Base-by-base conservation (phyloP, 2,113 vertebrate species). In the Cyanocitta stelleri region DNA sequence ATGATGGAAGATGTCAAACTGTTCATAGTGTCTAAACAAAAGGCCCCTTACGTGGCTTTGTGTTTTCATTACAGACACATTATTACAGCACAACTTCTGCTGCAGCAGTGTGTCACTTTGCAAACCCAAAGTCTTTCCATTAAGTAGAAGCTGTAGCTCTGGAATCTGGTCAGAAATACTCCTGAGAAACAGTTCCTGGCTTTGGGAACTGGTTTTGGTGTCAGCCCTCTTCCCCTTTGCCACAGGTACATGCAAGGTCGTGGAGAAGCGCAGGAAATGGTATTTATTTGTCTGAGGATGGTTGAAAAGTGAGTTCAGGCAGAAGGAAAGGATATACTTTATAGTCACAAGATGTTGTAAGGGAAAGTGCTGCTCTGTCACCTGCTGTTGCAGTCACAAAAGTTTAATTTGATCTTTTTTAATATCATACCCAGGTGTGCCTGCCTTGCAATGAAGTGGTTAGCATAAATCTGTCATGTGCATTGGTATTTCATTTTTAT, bases 331-430 rank as follows among this genome's bases (percentile, higher is more conserved):
- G 43, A 20, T 17, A 0, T 39, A 39, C 21, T 61, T 92, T 30
- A 46, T 67, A 41, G 33, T 49, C 20, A 2, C 35, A 64, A 68
- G 26, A 35, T 39, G 37, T 69, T 81, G 27, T 49, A 49, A 62
- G 61, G 58, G 32, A n/a, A 49, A 3, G 41, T 6, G 3, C 72
- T 48, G 20, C 61, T 83, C 93, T 85, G 93, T 96, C 96, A 86
- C 89, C 49, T 41, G 87, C 81, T 87, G 73, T 76, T 92, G 59
- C 80, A 59, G 91, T 95, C 92, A 80, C 97, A 96, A 74, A 96
- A 96, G 91, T 97, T 97, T 97, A 95, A 97, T 97, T 96, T 91
- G 85, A 87, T 97, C 86, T 87, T 86, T 96, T 97, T 97, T 92
- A 97, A 91, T 97, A 92, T 92, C 86, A 7, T 81, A 68, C 96